Base-by-base conservation (phyloP, 2,113 vertebrate genomes). In the Callionymus lyra region DNA sequence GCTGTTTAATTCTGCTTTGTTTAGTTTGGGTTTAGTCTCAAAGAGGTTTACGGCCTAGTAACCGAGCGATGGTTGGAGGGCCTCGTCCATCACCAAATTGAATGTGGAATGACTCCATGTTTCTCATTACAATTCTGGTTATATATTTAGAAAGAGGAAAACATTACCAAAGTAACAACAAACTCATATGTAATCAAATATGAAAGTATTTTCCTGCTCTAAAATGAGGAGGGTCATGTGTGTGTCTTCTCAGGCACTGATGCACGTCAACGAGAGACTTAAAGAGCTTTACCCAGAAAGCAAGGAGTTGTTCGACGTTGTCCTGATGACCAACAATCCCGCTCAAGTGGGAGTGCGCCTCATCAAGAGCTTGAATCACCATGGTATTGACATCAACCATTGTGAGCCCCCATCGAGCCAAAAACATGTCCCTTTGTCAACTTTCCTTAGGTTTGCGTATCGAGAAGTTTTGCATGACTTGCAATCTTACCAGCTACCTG, bases 351-450 rank as follows among this genome's bases (percentile, higher is more conserved):
- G 94, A 56, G 91, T 98, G 47, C 84, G 94, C 37, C 91, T 98
- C 70, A 97, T 97, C 77, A 97, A 97, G 86, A 94, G 90, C 82
- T 95, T 97, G 66, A 98, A 97, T 84, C 88, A 95, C 76, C 91
- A 97, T 0, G 89, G 94, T 97, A 86, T 60, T 79, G 31, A 3
- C n/a, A 27, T 4, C 21, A 8, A 27, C 21, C 4, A 8, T 5
- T 8, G 21, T n/a, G n/a, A n/a, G n/a, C n/a, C n/a, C n/a, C n/a
- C n/a, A n/a, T n/a, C n/a, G n/a, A n/a, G n/a, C n/a, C n/a, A n/a
- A n/a, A n/a, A n/a, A n/a, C n/a, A n/a, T n/a, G n/a, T n/a, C n/a
- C n/a, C n/a, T 9, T 45, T 59, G 21, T 27, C 53, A 41, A 5
- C 1, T 34, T 41, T 15, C 49, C 45, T 56, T 68, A 98, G 95